Evolutionary conservation across 2,797 vertebrate species (phyloP).

Genomic region (Sciurus carolinensis): DNA sequence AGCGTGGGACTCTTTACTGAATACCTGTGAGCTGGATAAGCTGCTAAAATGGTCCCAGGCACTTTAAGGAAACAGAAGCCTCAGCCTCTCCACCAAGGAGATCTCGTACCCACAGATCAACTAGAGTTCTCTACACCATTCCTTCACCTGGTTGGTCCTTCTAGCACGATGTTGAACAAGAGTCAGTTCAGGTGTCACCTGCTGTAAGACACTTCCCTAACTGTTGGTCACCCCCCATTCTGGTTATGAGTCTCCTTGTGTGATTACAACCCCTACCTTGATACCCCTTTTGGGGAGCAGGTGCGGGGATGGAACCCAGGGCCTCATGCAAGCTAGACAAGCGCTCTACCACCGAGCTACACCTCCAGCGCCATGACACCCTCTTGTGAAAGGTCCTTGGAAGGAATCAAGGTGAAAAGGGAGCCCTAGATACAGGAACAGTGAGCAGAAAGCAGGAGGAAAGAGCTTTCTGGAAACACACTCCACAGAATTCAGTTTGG

Average conservation of each 20-base stretch:
- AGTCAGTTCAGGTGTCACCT: background rate
- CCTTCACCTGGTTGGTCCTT: background rate
- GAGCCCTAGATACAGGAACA: background rate
- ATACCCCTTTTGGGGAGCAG: background rate
- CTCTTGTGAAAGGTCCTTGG: background rate
- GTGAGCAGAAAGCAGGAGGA: background rate
- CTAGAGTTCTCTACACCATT: rapidly evolving
- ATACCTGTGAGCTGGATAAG: no score
- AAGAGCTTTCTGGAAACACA: background rate
- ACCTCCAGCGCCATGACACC: background rate
- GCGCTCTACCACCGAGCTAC: background rate
- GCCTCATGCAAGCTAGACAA: background rate
- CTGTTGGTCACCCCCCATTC: background rate
- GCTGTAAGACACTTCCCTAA: background rate
- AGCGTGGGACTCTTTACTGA: background rate
- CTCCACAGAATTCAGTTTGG: background rate
- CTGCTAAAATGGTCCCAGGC: background rate
- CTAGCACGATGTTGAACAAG: background rate
- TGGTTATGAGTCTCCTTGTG: background rate
- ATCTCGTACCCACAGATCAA: background rate
- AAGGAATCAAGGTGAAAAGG: background rate
- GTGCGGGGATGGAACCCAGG: background rate
- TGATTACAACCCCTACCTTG: background rate
- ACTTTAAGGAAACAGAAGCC: background rate
- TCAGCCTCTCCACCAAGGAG: background rate